Conservation (phyloP, 2,888 invertebrate species). For the Charanyca ferruginea region DNA sequence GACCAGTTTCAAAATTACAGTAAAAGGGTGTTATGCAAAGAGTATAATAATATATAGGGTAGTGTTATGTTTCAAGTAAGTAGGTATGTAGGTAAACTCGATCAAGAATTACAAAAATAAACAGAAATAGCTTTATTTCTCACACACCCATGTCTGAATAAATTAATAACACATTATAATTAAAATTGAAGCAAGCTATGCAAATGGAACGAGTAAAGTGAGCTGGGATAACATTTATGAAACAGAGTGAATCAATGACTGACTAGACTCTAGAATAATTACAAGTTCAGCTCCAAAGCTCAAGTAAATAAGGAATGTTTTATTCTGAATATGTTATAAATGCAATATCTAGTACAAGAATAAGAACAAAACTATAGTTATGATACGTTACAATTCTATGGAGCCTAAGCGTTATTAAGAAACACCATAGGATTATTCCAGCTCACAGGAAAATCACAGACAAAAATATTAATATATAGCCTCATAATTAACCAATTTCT, state of each 20-base stretch:
- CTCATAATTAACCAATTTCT: slow-evolving; percentile 65
- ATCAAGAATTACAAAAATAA: slow-evolving; percentile 40
- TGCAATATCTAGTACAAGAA: background rate
- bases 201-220: slow-evolving; percentile 56
- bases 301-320: slow-evolving; percentile 1
- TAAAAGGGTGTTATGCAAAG: slow-evolving; percentile 16
- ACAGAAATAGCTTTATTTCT: slow-evolving; percentile 67
- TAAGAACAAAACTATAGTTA: slow-evolving; percentile 8
- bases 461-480: slow-evolving; percentile 67
- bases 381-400: background rate
- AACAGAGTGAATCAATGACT: slow-evolving; percentile 46
- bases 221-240: slow-evolving; percentile 61
- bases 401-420: background rate
- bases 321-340: background rate
- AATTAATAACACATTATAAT: slow-evolving; percentile 70
- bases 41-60: too few species aligned
- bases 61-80: background rate
- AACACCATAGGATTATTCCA: slow-evolving; percentile 56
- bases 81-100: background rate
- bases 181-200: slow-evolving; percentile 62
- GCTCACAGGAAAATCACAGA: slow-evolving; percentile 72
- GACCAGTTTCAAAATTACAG: slow-evolving; percentile 3
- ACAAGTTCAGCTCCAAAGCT: slow-evolving; percentile 24
- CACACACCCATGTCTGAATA: slow-evolving; percentile 65
- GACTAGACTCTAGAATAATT: slow-evolving; percentile 59